Evolutionary conservation across 2,113 vertebrate species (phyloP), one percentile per base, ranked within the genome.

Genomic region (Copsychus sechellarum): DNA sequence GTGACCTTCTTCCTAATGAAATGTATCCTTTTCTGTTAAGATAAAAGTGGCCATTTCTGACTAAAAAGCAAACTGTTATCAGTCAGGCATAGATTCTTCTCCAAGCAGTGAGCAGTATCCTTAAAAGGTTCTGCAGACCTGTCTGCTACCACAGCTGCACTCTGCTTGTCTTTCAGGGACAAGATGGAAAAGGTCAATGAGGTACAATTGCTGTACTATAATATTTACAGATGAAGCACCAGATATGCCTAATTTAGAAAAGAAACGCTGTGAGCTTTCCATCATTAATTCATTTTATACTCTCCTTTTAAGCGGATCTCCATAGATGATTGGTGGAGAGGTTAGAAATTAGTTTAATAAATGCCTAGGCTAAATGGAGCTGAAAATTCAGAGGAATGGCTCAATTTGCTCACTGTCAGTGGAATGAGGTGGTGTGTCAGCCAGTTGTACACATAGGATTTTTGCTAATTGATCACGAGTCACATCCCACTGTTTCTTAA

Each of bases 371-470:
- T 96, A 97, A 97, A 96, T 97, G 80, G 70, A 94, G 96, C 73
- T 97, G 95, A 98, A 97, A 96, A 97, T 97, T 95, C 71, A 93
- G 95, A 97, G 89, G 94, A 95, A 95, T 91, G 73, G 94, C 79
- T 97, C 95, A 92, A 70, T 97, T 96, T 97, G 56, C 87, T 96
- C 94, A 56, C 62, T 95, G 80, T 96, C 85, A 95, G 24, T 93
- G 73, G 91, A 95, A 57, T 94, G 81, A 96, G 20, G 45, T 97
- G 70, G 24, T 88, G 56, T 50, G 5, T 92, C 94, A 96, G 56
- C 48, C 93, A 77, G 83, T 81, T 87, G 78, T 94, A 90, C 21
- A 17, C 64, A 29, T 14, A 89, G 65, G 48, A 79, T 88, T 97
- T 87, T 60, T 79, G 26, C 76, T 97, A 97, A 95, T 81, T 92